These are phyloP conservation scores for Sebastes baramenuke DNA, from an alignment of 2,797 vertebrate genomes.

Conservation along the genomic window DNA sequence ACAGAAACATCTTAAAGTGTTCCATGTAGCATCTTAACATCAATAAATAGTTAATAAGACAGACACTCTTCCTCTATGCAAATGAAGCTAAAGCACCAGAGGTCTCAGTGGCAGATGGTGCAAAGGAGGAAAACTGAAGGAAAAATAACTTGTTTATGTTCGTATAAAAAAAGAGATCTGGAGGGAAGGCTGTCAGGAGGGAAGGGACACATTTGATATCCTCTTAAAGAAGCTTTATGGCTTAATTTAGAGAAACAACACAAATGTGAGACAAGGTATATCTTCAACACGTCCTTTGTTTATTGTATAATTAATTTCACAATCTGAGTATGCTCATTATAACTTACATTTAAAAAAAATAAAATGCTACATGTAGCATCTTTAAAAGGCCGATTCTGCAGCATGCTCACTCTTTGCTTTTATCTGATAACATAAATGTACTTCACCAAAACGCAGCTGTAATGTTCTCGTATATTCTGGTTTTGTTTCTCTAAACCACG, in stretches of 20 bases:
- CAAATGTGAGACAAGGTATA: not conserved
- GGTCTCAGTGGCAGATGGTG: slow-evolving; percentile 44
- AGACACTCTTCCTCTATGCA: not conserved
- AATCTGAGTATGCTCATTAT: not conserved
- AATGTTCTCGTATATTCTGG: not conserved
- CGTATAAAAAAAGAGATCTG: slow-evolving; percentile 4
- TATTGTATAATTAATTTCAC: not conserved
- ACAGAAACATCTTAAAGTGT: not conserved
- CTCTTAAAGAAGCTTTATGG: not conserved
- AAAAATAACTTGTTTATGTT: slow-evolving; percentile 32
- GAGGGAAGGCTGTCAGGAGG: not conserved
- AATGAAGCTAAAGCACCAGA: slow-evolving; percentile 11
- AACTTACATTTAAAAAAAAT: not conserved
- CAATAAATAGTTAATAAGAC: not conserved
- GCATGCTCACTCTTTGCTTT: not conserved
- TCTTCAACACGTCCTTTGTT: not conserved
- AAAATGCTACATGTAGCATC: slow-evolving; percentile 3
- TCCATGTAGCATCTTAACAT: slow-evolving; percentile 1
- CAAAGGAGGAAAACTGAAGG: slow-evolving; percentile 3
- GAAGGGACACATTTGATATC: not conserved
- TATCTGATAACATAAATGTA: not conserved
- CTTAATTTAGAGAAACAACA: not conserved
- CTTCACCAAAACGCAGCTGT: not conserved
- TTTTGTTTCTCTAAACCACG: not conserved
- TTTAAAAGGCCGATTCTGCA: not conserved